Base-by-base conservation (phyloP, 2,113 vertebrate species). In the Strix aluco region DNA sequence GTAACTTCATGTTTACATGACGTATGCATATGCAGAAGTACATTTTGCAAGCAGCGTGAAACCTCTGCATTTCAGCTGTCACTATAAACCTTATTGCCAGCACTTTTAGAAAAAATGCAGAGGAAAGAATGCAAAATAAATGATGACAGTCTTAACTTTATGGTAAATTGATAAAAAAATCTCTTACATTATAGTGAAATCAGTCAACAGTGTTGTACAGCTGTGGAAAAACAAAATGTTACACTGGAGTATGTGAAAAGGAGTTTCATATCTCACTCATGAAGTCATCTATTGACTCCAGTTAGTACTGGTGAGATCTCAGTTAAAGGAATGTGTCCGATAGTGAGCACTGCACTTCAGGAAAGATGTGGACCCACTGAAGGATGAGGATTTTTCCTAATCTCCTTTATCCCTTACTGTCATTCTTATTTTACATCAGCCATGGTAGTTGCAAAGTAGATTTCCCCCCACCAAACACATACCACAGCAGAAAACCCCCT, bases 341-440 rank as follows among this genome's bases (percentile, higher is more conserved):
- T 17, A 90, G 49, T 2, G 10, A 97, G 29, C 52, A 38, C 13
- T 59, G 66, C 47, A 36, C 40, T 94, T 94, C 26, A 74, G 69
- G 40, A 90, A 94, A 81, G 63, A 36, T 58, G 32, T 5, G 12
- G 55, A 88, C 34, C 20, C 34, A 73, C 32, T 85, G 69, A 91
- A 91, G 93, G 61, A 27, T 25, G 34, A 44, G 9, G 36, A 54
- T 81, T 88, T 94, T 88, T 77, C 42, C 59, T 88, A 62, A 92
- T 92, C 80, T 90, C 40, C 63, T 92, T 90, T 90, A 86, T 83
- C 72, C 67, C 46, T 90, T 88, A 38, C 67, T 90, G 79, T 86
- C 79, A 62, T 83, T 67, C 34, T 71, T 61, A 36, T 88, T 97
- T 93, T 90, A 66, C 36, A n/a, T 70, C 72, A 92, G 36, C 67